Conservation (phyloP, 2,113 vertebrate genomes). For the Siniperca knerii region DNA sequence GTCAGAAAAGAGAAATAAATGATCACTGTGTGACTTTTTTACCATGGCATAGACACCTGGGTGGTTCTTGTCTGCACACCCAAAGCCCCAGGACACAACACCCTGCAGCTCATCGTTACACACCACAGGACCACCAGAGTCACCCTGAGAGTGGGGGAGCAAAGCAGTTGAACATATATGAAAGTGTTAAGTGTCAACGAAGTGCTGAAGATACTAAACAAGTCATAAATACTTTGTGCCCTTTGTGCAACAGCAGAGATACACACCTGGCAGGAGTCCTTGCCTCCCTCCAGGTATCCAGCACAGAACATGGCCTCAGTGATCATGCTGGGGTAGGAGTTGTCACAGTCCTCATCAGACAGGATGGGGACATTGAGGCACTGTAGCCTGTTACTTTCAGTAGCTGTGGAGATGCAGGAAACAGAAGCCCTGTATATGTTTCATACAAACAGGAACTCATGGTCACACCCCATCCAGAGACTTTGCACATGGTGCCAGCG, state of each 20-base stretch:
- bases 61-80: conserved; percentile 78
- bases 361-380: conserved; percentile 87
- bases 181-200: background rate
- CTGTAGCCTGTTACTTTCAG: conserved; percentile 77
- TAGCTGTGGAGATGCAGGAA: conserved; percentile 43
- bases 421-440: background rate
- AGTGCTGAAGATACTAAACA: background rate
- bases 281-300: conserved; percentile 88
- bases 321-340: conserved; percentile 86
- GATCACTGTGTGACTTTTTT: background rate
- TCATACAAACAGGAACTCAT: conserved; percentile 79
- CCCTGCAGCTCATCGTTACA: conserved; percentile 84
- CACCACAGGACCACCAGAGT: conserved; percentile 86
- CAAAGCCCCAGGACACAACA: conserved; percentile 85
- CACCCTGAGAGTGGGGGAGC: conserved; percentile 77
- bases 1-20: background rate
- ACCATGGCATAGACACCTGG: conserved; percentile 86
- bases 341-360: conserved; percentile 78
- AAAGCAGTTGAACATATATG: background rate
- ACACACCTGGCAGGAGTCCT: conserved; percentile 88
- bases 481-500: conserved; percentile 82
- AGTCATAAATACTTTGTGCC: background rate
- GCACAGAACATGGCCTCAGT: conserved; percentile 88
- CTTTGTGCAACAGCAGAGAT: conserved; percentile 49
- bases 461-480: conserved; percentile 90